Percentiles rank a stretch among this genome's conserved stretches.
phyloP scores from a whole-genome alignment of 2,888 invertebrate species.

The Aphodius granarius region DNA sequence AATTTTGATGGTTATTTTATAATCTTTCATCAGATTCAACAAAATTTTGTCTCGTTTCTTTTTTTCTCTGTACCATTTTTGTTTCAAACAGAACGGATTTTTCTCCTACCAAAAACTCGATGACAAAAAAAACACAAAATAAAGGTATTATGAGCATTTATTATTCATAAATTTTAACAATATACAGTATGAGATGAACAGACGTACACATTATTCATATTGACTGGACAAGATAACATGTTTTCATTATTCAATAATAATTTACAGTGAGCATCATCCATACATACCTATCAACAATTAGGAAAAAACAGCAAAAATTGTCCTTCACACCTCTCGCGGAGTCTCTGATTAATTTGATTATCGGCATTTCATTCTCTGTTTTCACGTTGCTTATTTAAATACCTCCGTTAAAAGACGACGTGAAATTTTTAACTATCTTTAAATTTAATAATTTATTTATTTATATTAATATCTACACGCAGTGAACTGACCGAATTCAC shows the following conservation, averaged over 20 bases:
- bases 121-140: slow-evolving; percentile 5
- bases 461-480: not conserved
- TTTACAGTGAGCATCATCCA: slow-evolving; percentile 50
- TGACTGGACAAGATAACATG: slow-evolving; percentile 55
- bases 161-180: slow-evolving; percentile 52
- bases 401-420: not conserved
- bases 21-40: too few relatives aligned
- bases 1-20: too few relatives aligned
- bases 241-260: slow-evolving; percentile 46
- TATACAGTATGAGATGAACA: slow-evolving; percentile 55
- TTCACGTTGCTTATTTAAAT: not conserved
- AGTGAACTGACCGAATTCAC: not conserved
- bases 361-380: not conserved
- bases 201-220: slow-evolving; percentile 53
- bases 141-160: slow-evolving; percentile 44
- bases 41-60: too few relatives aligned
- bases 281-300: slow-evolving; percentile 37
- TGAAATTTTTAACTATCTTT: not conserved
- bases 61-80: too few relatives aligned
- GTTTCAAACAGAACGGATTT: too few relatives aligned
- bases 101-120: not conserved
- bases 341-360: slow-evolving; percentile 11
- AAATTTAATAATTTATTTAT: not conserved
- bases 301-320: slow-evolving; percentile 27
- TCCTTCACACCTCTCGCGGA: not conserved